These are phyloP conservation scores for Zaprionus vittiger DNA, from an alignment of 1,140 invertebrate genomes.

Conservation along the genomic window DNA sequence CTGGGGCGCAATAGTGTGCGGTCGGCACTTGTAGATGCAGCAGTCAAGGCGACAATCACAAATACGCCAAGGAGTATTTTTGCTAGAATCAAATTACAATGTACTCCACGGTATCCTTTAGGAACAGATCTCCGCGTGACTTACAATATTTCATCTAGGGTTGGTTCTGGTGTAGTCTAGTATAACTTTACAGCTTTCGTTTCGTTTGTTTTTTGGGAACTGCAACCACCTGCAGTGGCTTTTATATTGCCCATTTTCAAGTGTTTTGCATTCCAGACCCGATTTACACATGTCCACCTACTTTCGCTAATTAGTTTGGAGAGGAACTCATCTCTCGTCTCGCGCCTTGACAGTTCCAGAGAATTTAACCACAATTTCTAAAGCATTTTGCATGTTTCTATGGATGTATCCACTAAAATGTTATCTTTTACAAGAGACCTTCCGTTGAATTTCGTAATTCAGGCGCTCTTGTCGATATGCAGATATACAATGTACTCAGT, in stretches of 20 bases:
- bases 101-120: background rate
- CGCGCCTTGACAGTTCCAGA: background rate
- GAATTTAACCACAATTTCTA: background rate
- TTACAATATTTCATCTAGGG: constrained; percentile 65
- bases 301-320: constrained; percentile 29
- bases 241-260: constrained; percentile 50
- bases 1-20: constrained; percentile 13
- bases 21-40: constrained; percentile 22
- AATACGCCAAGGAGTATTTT: constrained; percentile 50
- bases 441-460: background rate
- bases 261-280: background rate
- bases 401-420: background rate
- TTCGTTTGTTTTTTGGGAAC: constrained; percentile 28
- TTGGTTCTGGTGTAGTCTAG: constrained; percentile 27
- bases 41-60: constrained; percentile 36
- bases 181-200: constrained; percentile 55
- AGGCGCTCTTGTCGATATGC: background rate
- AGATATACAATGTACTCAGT: background rate
- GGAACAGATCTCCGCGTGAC: constrained; percentile 18
- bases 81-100: constrained; percentile 36
- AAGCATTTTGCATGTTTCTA: constrained; percentile 18
- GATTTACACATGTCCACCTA: background rate
- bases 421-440: constrained; percentile 3
- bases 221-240: constrained; percentile 25
- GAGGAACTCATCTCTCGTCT: background rate